These are phyloP conservation scores for Sinella curviseta DNA, from an alignment of 1,140 invertebrate genomes.

Conservation along the genomic window DNA sequence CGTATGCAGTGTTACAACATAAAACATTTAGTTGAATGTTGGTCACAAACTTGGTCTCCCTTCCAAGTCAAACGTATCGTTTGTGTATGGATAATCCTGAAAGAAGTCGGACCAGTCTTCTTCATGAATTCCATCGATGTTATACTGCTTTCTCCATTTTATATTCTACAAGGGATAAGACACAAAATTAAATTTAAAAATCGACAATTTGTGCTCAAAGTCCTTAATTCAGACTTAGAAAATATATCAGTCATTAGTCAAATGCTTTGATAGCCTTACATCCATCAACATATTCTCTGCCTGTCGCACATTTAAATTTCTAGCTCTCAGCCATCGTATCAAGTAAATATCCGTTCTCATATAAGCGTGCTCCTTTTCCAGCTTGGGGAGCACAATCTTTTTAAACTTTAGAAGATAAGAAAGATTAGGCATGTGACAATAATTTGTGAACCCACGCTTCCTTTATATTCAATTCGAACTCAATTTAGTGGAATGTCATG, in stretches of 20 bases:
- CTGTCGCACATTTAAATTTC: background rate
- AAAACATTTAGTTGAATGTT: no score
- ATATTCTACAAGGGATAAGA: background rate
- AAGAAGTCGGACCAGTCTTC: constrained; percentile 10
- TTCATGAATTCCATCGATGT: background rate
- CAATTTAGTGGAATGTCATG: no score
- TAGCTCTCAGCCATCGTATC: constrained; percentile 1
- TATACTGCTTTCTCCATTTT: background rate
- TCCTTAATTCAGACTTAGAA: background rate
- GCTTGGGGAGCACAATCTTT: background rate
- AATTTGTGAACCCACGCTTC: no score
- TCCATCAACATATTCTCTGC: constrained; percentile 17
- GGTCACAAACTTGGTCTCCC: background rate
- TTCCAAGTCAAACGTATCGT: background rate
- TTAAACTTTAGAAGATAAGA: background rate
- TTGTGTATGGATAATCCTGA: background rate
- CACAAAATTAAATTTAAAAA: background rate
- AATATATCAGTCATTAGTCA: no score
- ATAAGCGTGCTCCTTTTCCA: constrained; percentile 10
- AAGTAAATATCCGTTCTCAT: constrained; percentile 13
- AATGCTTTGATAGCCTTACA: background rate
- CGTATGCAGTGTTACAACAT: background rate
- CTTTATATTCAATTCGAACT: no score
- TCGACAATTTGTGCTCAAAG: background rate
- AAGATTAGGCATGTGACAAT: no score